Conservation (phyloP, 1,140 invertebrate species). For the Saccostrea glomerata region DNA sequence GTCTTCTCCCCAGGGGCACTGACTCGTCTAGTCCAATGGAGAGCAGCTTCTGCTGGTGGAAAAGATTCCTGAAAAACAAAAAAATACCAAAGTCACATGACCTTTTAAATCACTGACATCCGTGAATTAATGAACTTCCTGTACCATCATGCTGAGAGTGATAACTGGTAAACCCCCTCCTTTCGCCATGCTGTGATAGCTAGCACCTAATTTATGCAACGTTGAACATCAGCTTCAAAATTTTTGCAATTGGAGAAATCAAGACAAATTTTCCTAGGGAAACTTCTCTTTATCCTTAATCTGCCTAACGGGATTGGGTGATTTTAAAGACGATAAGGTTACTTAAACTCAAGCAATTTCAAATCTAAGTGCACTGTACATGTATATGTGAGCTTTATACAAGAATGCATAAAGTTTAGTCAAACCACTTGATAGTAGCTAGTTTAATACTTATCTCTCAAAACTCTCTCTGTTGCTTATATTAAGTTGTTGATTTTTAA, state of each 20-base stretch:
- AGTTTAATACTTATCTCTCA: no score
- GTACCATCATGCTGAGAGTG: background rate
- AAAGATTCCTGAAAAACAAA: slow-evolving; percentile 83
- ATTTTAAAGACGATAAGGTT: background rate
- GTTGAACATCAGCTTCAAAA: background rate
- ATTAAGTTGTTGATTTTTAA: no score
- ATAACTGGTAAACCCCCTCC: background rate
- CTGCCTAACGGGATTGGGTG: background rate
- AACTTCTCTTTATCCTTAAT: background rate
- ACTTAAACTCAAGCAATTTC: background rate
- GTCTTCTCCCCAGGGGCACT: slow-evolving; percentile 55
- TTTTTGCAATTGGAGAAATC: background rate
- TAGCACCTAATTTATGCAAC: background rate
- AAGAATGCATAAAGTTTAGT: no score
- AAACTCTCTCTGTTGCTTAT: no score
- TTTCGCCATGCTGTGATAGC: background rate
- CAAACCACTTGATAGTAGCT: no score
- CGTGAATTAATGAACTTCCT: background rate
- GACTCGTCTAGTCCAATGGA: slow-evolving; percentile 80
- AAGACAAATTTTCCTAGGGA: background rate
- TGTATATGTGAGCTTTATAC: no score
- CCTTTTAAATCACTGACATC: background rate
- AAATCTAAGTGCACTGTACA: no score
- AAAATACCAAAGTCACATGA: background rate
- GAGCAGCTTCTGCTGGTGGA: slow-evolving; percentile 86